These are phyloP conservation scores for Chaenocephalus aceratus DNA, from an alignment of 2,113 vertebrate genomes.

Conservation along the genomic window DNA sequence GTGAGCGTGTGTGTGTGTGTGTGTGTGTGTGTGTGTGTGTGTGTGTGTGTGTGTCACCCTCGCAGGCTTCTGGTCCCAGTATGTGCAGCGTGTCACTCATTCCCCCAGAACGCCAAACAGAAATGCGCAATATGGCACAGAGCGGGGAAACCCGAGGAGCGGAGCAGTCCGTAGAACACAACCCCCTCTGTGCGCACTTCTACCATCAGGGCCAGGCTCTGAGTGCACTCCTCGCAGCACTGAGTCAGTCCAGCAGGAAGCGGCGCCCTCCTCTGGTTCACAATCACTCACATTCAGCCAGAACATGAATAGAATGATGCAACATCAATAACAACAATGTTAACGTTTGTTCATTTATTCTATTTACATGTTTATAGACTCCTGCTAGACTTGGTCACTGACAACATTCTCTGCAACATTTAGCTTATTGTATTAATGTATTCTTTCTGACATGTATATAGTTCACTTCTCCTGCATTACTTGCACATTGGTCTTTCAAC, in stretches of 20 bases:
- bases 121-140: conserved; percentile 8
- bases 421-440: too few relatives aligned
- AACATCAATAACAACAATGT: neutral
- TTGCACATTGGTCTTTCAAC: too few relatives aligned
- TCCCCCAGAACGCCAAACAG: conserved; percentile 42
- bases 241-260: conserved; percentile 26
- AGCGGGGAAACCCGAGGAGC: conserved; percentile 18
- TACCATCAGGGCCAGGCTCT: conserved; percentile 40
- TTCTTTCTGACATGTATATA: too few relatives aligned
- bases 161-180: conserved; percentile 24
- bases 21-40: conserved; percentile 26
- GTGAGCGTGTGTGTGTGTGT: conserved; percentile 8
- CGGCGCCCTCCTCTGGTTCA: conserved; percentile 28
- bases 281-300: conserved; percentile 27
- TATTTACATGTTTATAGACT: neutral
- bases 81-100: conserved; percentile 65
- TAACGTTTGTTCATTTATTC: neutral
- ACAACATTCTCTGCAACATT: too few relatives aligned
- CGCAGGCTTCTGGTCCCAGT: conserved; percentile 69
- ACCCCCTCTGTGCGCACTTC: conserved; percentile 35
- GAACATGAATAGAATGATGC: neutral
- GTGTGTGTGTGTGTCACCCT: conserved; percentile 57
- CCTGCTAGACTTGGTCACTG: too few relatives aligned
- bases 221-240: conserved; percentile 38
- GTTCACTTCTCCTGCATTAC: too few relatives aligned